Conservation (phyloP, 2,113 vertebrate genomes). For the Trogon melanurus region DNA sequence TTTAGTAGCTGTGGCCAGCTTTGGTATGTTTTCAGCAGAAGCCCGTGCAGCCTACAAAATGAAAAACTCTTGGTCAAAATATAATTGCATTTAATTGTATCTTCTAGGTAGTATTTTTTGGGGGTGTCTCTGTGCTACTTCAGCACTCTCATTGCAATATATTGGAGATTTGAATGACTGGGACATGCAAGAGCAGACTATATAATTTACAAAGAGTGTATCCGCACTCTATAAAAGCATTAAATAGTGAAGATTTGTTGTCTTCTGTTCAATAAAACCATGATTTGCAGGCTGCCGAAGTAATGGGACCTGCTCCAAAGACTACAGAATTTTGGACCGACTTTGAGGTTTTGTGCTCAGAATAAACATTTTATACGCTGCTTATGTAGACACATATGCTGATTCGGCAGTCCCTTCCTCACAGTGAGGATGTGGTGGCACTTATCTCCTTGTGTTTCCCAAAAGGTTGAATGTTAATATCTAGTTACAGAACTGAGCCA, state of each 20-base stretch:
- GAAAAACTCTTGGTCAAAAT: not conserved
- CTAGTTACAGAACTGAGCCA: conserved; percentile 27
- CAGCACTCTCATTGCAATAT: not conserved
- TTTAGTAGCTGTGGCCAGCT: not conserved
- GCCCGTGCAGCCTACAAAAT: not conserved
- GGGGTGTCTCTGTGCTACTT: not conserved
- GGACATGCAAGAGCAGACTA: not conserved
- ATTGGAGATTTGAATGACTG: not conserved
- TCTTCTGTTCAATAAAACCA: not conserved
- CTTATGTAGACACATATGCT: conserved; percentile 28
- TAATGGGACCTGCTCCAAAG: conserved; percentile 18
- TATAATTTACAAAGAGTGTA: not conserved
- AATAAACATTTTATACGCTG: not conserved
- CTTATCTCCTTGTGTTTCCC: conserved; percentile 40
- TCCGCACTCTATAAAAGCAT: not conserved
- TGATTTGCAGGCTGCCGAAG: not conserved
- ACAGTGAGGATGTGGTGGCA: conserved; percentile 11
- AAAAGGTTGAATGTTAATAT: not conserved
- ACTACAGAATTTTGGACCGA: conserved; percentile 2
- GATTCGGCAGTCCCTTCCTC: conserved; percentile 13
- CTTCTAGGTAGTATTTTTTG: not conserved
- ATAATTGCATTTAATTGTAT: not conserved
- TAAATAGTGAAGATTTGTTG: not conserved
- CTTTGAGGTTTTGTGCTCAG: not conserved
- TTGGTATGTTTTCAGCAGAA: not conserved